Evolutionary conservation across 2,888 invertebrate genomes (phyloP).

Genomic region (Watsonalla binaria): DNA sequence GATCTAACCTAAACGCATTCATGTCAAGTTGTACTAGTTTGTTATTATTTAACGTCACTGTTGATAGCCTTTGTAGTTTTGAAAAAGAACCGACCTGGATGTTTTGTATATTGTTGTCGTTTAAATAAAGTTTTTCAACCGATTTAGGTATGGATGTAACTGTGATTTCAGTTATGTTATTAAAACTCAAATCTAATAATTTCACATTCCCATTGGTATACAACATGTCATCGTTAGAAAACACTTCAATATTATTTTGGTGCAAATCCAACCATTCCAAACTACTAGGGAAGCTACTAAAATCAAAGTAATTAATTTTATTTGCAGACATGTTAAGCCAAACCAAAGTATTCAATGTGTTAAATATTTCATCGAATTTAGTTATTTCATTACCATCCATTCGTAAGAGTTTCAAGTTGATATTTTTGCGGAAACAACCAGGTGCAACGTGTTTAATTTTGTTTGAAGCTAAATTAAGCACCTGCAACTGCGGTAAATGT

Average conservation of each 20-base stretch:
- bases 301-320: slow-evolving; percentile 86
- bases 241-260: slow-evolving; percentile 83
- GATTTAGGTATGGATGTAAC: slow-evolving; percentile 85
- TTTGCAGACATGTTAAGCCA: slow-evolving; percentile 91
- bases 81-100: slow-evolving; percentile 85
- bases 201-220: slow-evolving; percentile 80
- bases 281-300: slow-evolving; percentile 84
- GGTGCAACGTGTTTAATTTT: slow-evolving; percentile 85
- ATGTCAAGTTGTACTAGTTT: slow-evolving; percentile 85
- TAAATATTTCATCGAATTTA: slow-evolving; percentile 83
- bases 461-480: slow-evolving; percentile 89
- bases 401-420: slow-evolving; percentile 84
- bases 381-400: slow-evolving; percentile 90
- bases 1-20: slow-evolving; percentile 83
- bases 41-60: slow-evolving; percentile 87
- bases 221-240: slow-evolving; percentile 78
- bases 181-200: slow-evolving; percentile 86
- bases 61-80: slow-evolving; percentile 82
- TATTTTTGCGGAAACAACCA: slow-evolving; percentile 85
- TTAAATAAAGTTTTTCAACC: slow-evolving; percentile 84
- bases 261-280: slow-evolving; percentile 90
- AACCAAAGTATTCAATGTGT: slow-evolving; percentile 82
- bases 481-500: slow-evolving; percentile 85
- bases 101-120: slow-evolving; percentile 84
- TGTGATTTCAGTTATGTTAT: slow-evolving; percentile 82